Evolutionary conservation across 2,113 vertebrate genomes (phyloP), one percentile per base, ranked within the genome.

Genomic region (Pluvialis apricaria): DNA sequence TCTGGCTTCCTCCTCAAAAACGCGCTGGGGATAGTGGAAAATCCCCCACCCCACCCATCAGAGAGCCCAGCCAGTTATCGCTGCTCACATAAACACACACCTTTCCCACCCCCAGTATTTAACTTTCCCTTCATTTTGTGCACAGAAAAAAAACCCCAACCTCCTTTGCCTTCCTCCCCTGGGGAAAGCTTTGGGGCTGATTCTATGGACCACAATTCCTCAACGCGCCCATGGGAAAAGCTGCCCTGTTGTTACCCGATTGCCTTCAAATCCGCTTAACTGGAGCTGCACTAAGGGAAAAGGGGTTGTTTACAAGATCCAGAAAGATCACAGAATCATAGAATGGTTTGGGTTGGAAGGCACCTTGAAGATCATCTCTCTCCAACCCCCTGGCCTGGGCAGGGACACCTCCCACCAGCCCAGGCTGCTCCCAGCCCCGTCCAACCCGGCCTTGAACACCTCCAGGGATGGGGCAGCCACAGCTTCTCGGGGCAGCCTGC

Each of bases 1-100:
- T 9, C 75, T 10, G 12, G 22, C 38, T 36, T 24, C 14, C 61
- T 51, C 87, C 61, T 38, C 54, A 32, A 24, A 44, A 51, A 44
- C 1, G 2, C 26, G 5, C 13, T 20, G 24, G 86, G 24, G 29
- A 26, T 1, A 31, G 49, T 1, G 9, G 42, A 17, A 49, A 25
- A 18, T 17, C 21, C 32, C 11, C 21, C 7, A 6, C 22, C 8
- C 15, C 14, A 3, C 8, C 2, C 3, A 9, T 4, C 15, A 19
- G 55, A 26, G 26, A 47, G 15, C 57, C 47, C 47, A 12, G 16
- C 6, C 5, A 5, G 14, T 4, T 15, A 6, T 1, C 5, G 29
- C 54, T 21, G 5, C 38, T 55, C 66, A 29, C n/a, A 34, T 6
- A 9, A 4, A 12, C 17, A 20, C 15, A 0, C 45, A 6, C 25